Conservation (phyloP, 2,888 invertebrate genomes). For the Hartigia nigra region DNA sequence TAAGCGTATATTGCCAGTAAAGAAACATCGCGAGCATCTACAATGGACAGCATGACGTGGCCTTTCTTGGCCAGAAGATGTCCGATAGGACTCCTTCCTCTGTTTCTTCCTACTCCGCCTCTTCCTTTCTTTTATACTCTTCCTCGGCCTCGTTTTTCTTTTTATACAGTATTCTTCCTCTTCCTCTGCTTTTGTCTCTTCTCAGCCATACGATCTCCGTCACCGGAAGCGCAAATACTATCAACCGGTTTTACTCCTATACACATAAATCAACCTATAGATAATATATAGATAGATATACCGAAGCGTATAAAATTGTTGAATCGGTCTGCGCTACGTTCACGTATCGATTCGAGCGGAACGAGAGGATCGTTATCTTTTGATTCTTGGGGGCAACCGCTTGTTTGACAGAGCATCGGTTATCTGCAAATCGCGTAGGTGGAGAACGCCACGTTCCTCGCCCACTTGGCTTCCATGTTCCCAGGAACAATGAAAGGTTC, state of each 20-base stretch:
- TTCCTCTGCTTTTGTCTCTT: slow-evolving; percentile 13
- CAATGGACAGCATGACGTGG: slow-evolving; percentile 13
- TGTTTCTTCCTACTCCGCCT: slow-evolving; percentile 8
- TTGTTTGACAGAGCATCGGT: slow-evolving; percentile 3
- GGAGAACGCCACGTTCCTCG: slow-evolving; percentile 36
- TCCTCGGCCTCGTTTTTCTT: slow-evolving; percentile 14
- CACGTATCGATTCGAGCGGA: not conserved
- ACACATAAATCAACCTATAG: too few relatives aligned
- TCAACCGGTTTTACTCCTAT: too few relatives aligned
- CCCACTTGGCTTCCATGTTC: slow-evolving; percentile 30
- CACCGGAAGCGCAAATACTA: slow-evolving; percentile 6
- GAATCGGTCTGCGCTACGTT: too few relatives aligned
- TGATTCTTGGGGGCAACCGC: too few relatives aligned
- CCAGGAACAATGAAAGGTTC: too few relatives aligned
- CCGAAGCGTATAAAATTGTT: too few relatives aligned
- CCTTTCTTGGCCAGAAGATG: slow-evolving; percentile 21
- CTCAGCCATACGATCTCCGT: slow-evolving; percentile 18
- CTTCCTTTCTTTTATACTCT: not conserved
- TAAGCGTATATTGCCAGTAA: slow-evolving; percentile 4
- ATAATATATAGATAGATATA: too few relatives aligned
- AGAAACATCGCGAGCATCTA: slow-evolving; percentile 7
- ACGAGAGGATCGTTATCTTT: slow-evolving; percentile 21
- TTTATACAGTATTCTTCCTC: not conserved
- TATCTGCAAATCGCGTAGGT: slow-evolving; percentile 38
- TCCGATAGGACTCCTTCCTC: slow-evolving; percentile 25